Evolutionary conservation across 2,113 vertebrate genomes (phyloP).

Genomic region (Melospiza georgiana): DNA sequence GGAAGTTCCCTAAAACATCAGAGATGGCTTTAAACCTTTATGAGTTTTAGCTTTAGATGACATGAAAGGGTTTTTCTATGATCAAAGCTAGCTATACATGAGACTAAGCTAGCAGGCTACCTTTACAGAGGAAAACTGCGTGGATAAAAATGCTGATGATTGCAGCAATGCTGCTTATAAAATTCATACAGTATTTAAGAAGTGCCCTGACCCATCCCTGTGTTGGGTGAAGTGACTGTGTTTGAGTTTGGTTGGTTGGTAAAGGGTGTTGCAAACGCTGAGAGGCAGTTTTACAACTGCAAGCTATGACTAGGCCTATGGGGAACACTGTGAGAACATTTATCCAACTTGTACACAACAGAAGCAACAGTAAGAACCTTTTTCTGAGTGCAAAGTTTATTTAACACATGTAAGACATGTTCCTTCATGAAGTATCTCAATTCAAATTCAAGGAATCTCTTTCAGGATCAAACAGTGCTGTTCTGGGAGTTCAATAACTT

Average conservation of each 20-base stretch:
- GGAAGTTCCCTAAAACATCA: neutral
- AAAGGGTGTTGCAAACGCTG: neutral
- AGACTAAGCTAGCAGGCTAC: neutral
- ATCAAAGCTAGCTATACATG: neutral
- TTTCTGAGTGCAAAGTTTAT: neutral
- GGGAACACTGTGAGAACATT: neutral
- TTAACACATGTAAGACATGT: neutral
- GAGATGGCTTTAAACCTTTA: neutral
- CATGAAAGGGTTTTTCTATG: neutral
- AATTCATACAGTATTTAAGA: neutral
- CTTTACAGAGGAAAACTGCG: neutral
- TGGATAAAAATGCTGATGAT: neutral
- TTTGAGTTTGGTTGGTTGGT: neutral
- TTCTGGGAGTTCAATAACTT: neutral
- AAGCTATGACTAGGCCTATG: neutral
- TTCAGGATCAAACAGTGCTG: neutral
- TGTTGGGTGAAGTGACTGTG: neutral
- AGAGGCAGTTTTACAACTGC: neutral
- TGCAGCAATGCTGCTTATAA: neutral
- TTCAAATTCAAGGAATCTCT: neutral
- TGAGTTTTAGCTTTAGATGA: neutral
- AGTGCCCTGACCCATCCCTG: neutral
- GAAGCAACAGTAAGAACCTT: neutral
- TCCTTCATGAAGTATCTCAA: neutral
- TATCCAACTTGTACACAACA: accelerated